Evolutionary conservation across 2,797 vertebrate species (phyloP).

Genomic region (Pristis pectinata): DNA sequence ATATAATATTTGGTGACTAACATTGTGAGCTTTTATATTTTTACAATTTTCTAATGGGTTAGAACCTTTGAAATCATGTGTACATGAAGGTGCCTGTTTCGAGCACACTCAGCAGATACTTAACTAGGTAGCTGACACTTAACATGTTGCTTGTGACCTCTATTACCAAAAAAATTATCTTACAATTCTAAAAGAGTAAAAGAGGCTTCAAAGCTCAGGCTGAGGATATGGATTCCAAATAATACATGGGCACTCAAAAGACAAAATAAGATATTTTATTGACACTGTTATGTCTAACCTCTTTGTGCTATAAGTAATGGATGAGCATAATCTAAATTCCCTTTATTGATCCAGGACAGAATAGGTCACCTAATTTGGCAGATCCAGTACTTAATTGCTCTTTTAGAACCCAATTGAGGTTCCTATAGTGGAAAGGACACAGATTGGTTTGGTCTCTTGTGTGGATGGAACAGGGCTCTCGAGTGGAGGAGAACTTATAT

Average conservation of each 20-base stretch:
- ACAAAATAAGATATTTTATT: slow-evolving; percentile 21
- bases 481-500: no score
- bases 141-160: not conserved
- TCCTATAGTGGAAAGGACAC: no score
- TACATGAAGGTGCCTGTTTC: not conserved
- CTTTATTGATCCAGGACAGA: not conserved
- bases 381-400: not conserved
- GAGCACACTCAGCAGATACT: not conserved
- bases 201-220: not conserved
- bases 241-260: not conserved
- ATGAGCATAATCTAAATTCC: not conserved
- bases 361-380: not conserved
- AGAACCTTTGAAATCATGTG: not conserved
- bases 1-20: not conserved
- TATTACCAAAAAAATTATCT: not conserved
- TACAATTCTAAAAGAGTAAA: not conserved
- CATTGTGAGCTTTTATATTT: not conserved
- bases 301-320: not conserved
- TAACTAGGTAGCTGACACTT: not conserved
- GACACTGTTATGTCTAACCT: not conserved
- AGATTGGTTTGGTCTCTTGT: no score
- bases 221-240: not conserved
- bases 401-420: not conserved
- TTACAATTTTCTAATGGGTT: not conserved
- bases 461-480: no score